These are phyloP conservation scores for Lepidocolaptes lacrymiger DNA, from an alignment of 2,797 vertebrate species.

Conservation along the genomic window DNA sequence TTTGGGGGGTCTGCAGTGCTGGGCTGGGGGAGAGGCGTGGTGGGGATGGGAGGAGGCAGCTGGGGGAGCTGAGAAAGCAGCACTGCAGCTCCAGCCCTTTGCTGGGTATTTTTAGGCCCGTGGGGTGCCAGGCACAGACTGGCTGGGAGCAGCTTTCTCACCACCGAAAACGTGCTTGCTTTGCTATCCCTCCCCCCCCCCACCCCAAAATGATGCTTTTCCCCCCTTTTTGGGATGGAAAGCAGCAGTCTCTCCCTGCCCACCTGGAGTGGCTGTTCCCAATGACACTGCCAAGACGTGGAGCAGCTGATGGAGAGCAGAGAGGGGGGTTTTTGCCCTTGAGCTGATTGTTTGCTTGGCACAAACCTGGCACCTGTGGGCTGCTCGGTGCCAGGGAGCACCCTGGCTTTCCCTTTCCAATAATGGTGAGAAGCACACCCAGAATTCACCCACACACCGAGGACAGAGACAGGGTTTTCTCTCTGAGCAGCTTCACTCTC, in stretches of 20 bases:
- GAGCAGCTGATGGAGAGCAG: neutral
- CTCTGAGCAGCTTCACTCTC: neutral
- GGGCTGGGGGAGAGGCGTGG: neutral
- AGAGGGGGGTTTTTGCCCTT: neutral
- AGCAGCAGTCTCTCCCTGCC: neutral
- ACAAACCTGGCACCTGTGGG: neutral
- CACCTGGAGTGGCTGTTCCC: neutral
- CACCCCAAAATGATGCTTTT: neutral
- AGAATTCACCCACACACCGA: neutral
- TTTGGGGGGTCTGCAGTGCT: neutral
- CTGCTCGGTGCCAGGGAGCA: neutral
- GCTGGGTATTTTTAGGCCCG: slow-evolving; percentile 53
- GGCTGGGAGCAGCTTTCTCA: slow-evolving; percentile 15
- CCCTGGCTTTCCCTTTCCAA: neutral
- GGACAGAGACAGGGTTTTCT: neutral
- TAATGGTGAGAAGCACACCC: neutral
- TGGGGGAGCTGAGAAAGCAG: slow-evolving; percentile 45
- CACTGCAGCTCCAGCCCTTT: neutral
- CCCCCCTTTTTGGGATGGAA: neutral
- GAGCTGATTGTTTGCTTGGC: neutral
- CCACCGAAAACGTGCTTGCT: neutral
- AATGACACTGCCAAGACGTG: fast-evolving
- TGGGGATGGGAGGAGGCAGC: neutral
- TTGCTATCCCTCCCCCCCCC: neutral
- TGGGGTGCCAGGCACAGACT: slow-evolving; percentile 42